Evolutionary conservation across 2,888 invertebrate genomes (phyloP).

Genomic region (Lithophane socia): DNA sequence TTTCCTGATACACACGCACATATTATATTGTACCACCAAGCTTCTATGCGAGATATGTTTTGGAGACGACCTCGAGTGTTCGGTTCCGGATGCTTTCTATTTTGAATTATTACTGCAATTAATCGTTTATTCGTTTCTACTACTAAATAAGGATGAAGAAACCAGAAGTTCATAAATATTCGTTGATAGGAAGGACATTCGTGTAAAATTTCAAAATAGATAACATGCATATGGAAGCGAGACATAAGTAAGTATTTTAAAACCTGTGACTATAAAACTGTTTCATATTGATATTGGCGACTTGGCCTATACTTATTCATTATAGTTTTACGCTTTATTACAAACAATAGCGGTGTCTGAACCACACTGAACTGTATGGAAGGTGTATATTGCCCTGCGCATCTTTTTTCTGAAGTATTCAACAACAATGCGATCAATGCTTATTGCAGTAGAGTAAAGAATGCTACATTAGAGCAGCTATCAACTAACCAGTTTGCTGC

Average conservation of each 20-base stretch:
- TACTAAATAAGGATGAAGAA: slow-evolving; percentile 40
- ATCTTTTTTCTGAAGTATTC: background rate
- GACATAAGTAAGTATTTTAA: background rate
- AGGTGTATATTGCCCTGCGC: background rate
- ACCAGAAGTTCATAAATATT: slow-evolving; percentile 46
- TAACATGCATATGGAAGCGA: slow-evolving; percentile 10
- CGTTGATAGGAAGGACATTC: slow-evolving; percentile 37
- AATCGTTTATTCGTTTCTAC: slow-evolving; percentile 31
- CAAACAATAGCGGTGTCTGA: background rate
- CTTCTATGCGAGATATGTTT: slow-evolving; percentile 65
- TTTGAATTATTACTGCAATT: slow-evolving; percentile 58
- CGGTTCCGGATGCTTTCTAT: slow-evolving; percentile 64
- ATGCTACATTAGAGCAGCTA: slow-evolving; percentile 13
- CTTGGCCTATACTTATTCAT: background rate
- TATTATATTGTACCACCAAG: background rate
- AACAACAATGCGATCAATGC: slow-evolving; percentile 16
- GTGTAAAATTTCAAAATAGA: slow-evolving; percentile 28
- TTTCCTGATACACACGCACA: slow-evolving; percentile 72
- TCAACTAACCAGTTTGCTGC: slow-evolving; percentile 25
- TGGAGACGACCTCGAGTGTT: slow-evolving; percentile 63
- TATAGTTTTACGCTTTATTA: background rate
- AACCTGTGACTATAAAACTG: background rate
- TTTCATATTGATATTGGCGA: background rate
- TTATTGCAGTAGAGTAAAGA: background rate
- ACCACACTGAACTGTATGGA: background rate